Base-by-base conservation (phyloP, 2,888 invertebrate genomes). In the Gandaritis pyraliata region DNA sequence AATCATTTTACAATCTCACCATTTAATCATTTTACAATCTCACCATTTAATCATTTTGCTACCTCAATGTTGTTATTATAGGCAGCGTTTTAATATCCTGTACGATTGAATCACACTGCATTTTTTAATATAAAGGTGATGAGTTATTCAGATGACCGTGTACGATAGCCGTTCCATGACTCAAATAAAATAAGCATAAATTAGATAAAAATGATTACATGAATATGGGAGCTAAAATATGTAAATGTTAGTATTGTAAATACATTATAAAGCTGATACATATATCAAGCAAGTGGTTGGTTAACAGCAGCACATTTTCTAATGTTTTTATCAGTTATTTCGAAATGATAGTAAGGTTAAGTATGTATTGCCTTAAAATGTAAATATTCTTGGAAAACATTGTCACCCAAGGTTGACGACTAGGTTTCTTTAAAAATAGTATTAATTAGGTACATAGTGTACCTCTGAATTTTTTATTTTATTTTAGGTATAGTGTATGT, bases 191-290 rank as follows among this genome's bases (percentile, higher is more conserved):
- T 15, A 36, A 48, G 30, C 16, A 36, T 49, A 36, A 12, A 10
- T 36, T 29, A 41, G 6, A 29, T 30, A 43, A 0, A 43, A 43
- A 46, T 54, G n/a, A 23, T 36, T 46, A 54, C 45, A 54, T 36
- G 39, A 38, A 47, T 54, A 54, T 45, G 53, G 33, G 8, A 47
- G 5, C 13, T 0, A 30, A 13, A 6, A 11, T 43, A 16, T 15
- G 43, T 43, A 41, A 16, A 23, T 13, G 33, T 49, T 18, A 30
- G 43, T 8, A 10, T 39, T 29, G 51, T 51, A 50, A 38, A 50
- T 50, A 53, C 29, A 45, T 53, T 23, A 46, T 18, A 3, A 45
- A 53, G 53, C 45, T 33, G n/a, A 45, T 53, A 41, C 16, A 50
- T 18, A 39, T 18, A 45, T 16, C 8, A 53, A 43, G 43, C n/a